phyloP scores from a whole-genome alignment of 2,797 vertebrate genomes.

The Anableps anableps region DNA sequence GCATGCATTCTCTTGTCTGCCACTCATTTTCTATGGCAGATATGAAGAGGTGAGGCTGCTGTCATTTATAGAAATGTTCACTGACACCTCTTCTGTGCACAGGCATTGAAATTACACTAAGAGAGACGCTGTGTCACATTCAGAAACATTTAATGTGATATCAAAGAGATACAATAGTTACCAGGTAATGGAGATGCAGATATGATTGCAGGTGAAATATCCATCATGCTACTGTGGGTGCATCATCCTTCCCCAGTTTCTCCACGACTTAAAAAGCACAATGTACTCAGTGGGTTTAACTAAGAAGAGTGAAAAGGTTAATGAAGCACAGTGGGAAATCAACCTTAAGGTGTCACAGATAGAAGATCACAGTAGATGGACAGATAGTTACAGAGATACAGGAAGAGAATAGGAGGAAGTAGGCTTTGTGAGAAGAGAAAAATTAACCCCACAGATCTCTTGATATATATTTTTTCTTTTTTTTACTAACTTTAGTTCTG shows the following conservation, averaged over 20 bases:
- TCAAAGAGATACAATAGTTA: slow-evolving; percentile 21
- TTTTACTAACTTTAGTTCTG: neutral
- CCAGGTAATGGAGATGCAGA: slow-evolving; percentile 65
- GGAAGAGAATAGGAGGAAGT: slow-evolving; percentile 18
- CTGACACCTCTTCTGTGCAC: slow-evolving; percentile 17
- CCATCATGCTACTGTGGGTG: slow-evolving; percentile 52
- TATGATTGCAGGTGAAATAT: slow-evolving; percentile 44
- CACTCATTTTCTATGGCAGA: slow-evolving; percentile 39
- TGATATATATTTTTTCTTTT: neutral
- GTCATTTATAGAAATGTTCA: slow-evolving; percentile 37
- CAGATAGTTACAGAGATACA: slow-evolving; percentile 23
- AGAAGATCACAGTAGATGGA: slow-evolving; percentile 38
- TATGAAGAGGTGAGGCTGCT: slow-evolving; percentile 31
- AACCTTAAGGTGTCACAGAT: slow-evolving; percentile 61
- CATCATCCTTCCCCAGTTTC: slow-evolving; percentile 45
- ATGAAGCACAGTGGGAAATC: slow-evolving; percentile 81
- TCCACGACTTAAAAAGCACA: slow-evolving; percentile 36
- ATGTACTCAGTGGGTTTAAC: slow-evolving; percentile 59
- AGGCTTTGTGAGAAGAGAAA: slow-evolving; percentile 34
- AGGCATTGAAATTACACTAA: slow-evolving; percentile 24
- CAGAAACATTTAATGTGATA: slow-evolving; percentile 14
- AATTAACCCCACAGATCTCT: neutral
- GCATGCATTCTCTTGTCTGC: slow-evolving; percentile 42
- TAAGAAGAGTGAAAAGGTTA: slow-evolving; percentile 75
- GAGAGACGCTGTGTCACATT: slow-evolving; percentile 22